Percentiles rank a stretch among this genome's conserved stretches.
These are phyloP conservation scores for Pandion haliaetus DNA, from an alignment of 2,113 vertebrate species.

Conservation along the genomic window DNA sequence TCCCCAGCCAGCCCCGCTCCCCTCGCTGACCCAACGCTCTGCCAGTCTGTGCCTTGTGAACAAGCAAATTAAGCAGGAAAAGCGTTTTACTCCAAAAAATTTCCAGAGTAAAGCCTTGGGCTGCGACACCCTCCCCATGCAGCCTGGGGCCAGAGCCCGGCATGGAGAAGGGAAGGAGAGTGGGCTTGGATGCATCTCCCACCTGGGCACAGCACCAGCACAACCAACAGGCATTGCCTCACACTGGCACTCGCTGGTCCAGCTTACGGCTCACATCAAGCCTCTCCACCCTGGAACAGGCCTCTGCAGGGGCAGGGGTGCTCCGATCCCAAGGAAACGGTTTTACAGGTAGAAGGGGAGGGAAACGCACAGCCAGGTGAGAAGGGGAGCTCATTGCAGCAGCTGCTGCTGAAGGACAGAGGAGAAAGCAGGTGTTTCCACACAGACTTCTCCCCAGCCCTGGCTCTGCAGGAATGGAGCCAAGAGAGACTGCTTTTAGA, in stretches of 20 bases:
- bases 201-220: accelerated
- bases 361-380: not conserved
- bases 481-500: not conserved
- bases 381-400: not conserved
- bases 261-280: not conserved
- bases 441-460: not conserved
- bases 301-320: not conserved
- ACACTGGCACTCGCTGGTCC: accelerated
- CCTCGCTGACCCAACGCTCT: accelerated
- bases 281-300: accelerated
- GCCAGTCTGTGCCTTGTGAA: not conserved
- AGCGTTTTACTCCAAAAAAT: not conserved
- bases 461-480: accelerated
- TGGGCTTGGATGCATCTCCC: accelerated
- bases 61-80: not conserved
- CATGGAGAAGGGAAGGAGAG: not conserved
- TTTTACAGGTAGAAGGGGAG: not conserved
- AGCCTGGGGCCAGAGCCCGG: not conserved
- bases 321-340: accelerated
- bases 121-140: accelerated
- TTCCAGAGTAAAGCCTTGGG: not conserved
- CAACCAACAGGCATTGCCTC: accelerated
- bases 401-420: constrained; percentile 15
- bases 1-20: not conserved
- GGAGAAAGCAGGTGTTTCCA: not conserved